These are phyloP conservation scores for Ceramica pisi DNA, from an alignment of 2,888 invertebrate genomes.

Conservation along the genomic window DNA sequence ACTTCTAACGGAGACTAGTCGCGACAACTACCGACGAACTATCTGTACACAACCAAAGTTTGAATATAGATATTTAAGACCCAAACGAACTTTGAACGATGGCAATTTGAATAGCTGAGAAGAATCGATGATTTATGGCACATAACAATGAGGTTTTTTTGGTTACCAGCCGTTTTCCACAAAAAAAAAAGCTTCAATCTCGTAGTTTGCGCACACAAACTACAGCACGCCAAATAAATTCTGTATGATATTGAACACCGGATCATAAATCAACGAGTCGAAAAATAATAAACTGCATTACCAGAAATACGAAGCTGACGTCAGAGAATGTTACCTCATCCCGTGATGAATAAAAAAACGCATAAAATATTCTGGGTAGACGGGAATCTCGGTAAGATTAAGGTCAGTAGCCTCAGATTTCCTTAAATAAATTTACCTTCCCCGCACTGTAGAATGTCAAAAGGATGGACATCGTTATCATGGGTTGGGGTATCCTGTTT, in stretches of 20 bases:
- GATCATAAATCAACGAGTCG: conserved; percentile 40
- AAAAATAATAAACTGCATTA: conserved; percentile 50
- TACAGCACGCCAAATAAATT: conserved; percentile 31
- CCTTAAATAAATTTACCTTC: conserved; percentile 70
- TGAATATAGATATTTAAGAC: conserved; percentile 53
- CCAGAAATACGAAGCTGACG: conserved; percentile 45
- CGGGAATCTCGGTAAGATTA: conserved; percentile 61
- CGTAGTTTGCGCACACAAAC: conserved; percentile 22
- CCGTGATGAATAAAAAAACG: conserved; percentile 38
- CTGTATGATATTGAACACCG: conserved; percentile 48
- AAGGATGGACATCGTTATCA: conserved; percentile 84
- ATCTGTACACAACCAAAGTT: conserved; percentile 61
- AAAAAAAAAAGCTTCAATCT: conserved; percentile 25
- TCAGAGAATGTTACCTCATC: conserved; percentile 46
- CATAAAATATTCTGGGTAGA: conserved; percentile 54
- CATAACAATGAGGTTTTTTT: conserved; percentile 18
- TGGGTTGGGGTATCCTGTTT: conserved; percentile 84
- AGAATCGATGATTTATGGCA: conserved; percentile 17
- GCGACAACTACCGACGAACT: conserved; percentile 85
- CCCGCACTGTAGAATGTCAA: conserved; percentile 70
- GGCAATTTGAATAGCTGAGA: conserved; percentile 32
- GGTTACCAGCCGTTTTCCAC: conserved; percentile 7
- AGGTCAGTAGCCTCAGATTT: conserved; percentile 73
- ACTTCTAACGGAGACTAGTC: conserved; percentile 81
- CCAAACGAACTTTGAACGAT: conserved; percentile 36